phyloP scores from a whole-genome alignment of 2,113 vertebrate species.

The Macheiramphus alcinus region DNA sequence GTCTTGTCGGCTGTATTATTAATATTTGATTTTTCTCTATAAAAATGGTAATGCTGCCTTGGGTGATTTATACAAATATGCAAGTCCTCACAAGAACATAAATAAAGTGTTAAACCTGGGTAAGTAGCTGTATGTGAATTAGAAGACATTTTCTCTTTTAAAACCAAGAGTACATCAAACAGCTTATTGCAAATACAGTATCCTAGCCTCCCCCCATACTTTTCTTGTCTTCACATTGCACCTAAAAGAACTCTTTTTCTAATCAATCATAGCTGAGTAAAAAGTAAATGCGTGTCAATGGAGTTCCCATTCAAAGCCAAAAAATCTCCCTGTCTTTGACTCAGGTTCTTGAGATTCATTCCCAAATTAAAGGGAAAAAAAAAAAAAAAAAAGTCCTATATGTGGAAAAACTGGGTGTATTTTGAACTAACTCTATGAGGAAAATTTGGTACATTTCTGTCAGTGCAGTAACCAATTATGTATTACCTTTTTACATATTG shows the following conservation, averaged over 20 bases:
- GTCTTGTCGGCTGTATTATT: neutral
- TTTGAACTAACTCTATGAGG: neutral
- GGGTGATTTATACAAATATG: neutral
- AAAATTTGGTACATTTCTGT: neutral
- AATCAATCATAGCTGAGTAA: neutral
- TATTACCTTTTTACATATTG: neutral
- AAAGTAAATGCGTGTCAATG: neutral
- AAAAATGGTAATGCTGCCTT: neutral
- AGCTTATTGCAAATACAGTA: neutral
- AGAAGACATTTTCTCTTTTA: neutral
- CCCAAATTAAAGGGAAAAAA: neutral
- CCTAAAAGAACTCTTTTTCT: neutral
- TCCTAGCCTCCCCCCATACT: neutral
- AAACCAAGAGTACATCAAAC: neutral
- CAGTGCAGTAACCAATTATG: neutral
- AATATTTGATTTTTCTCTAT: conserved; percentile 9
- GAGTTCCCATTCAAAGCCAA: neutral
- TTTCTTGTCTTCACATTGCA: neutral
- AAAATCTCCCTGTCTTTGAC: neutral
- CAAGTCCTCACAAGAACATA: neutral
- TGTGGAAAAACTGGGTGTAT: neutral
- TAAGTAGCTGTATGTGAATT: neutral
- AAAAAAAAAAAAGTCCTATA: neutral
- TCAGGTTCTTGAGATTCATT: neutral
- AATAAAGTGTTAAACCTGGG: neutral